Evolutionary conservation across 2,888 invertebrate species (phyloP).

Genomic region (Eilema depressum): DNA sequence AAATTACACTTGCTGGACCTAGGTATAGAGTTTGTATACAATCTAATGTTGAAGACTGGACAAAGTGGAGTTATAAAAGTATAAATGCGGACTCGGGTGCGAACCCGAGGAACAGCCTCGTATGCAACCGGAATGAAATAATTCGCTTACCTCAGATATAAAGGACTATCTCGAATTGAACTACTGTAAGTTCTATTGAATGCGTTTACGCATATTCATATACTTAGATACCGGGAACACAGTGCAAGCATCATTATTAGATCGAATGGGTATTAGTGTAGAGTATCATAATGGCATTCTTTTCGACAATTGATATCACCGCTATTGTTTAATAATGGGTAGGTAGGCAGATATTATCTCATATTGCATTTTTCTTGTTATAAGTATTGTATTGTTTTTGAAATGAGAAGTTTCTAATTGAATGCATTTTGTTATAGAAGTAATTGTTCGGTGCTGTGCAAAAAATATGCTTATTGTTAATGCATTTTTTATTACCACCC

Average conservation of each 20-base stretch:
- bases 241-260: conserved; percentile 43
- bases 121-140: neutral
- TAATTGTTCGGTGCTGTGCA: neutral
- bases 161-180: neutral
- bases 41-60: too few relatives aligned
- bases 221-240: conserved; percentile 44
- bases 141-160: neutral
- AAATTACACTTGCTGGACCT: too few relatives aligned
- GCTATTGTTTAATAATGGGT: conserved; percentile 42
- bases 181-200: conserved; percentile 7
- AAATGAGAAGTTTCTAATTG: neutral
- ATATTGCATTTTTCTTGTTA: conserved; percentile 21
- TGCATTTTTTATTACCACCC: too few relatives aligned
- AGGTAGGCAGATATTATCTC: conserved; percentile 36
- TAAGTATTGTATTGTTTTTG: conserved; percentile 8
- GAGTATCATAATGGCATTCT: conserved; percentile 56
- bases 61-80: too few relatives aligned
- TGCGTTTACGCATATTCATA: conserved; percentile 9
- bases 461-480: neutral
- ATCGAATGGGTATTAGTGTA: conserved; percentile 47
- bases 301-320: conserved; percentile 49
- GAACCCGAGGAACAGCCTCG: too few relatives aligned
- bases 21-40: too few relatives aligned
- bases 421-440: neutral
- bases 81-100: too few relatives aligned